Evolutionary conservation across 2,888 invertebrate genomes (phyloP), one percentile per base, ranked within the genome.

Genomic region (Eumacrocentrus americanus): DNA sequence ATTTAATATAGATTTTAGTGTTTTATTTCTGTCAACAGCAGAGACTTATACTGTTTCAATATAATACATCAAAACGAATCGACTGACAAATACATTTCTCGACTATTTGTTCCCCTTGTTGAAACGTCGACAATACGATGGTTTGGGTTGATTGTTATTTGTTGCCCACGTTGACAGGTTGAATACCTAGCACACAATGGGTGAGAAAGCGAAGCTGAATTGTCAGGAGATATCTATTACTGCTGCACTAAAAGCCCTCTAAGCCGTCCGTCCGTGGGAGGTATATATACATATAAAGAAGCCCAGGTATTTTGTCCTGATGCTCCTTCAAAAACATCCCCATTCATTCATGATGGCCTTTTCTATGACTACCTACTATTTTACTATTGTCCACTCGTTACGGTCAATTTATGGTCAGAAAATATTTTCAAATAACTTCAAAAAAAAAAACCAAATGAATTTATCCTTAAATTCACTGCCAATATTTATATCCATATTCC

Each of bases 271-370:
- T 37, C 16, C 34, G 18, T 25, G 25, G 48, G 18, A 34, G 11
- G 48, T 34, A 42, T 42, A 42, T 42, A 42, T 42, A 42, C 7
- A 18, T 42, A 18, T 14, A 25, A 29, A 29, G 9, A 9, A 9
- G 29, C 29, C 29, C 29, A 29, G 29, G 29, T 29, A 29, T 29
- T 29, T 29, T 37, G 37, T 16, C 12, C 35, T 34, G 9, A 51
- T 34, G 20, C 22, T 5, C 12, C n/a, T n/a, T n/a, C 11, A 34
- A 7, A 38, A 35, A 35, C 6, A 20, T 52, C 11, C 7, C 12
- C 20, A 51, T 23, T 52, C 51, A 52, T 52, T 38, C 51, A 52
- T 52, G 22, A 35, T 50, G 16, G 35, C n/a, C n/a, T 25, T 50
- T 50, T 25, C 34, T 25, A 14, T 18, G 29, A 47, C 47, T 34